Percentiles rank a stretch among this genome's conserved stretches.
phyloP scores from a whole-genome alignment of 2,113 vertebrate species.

The Bungarus multicinctus region DNA sequence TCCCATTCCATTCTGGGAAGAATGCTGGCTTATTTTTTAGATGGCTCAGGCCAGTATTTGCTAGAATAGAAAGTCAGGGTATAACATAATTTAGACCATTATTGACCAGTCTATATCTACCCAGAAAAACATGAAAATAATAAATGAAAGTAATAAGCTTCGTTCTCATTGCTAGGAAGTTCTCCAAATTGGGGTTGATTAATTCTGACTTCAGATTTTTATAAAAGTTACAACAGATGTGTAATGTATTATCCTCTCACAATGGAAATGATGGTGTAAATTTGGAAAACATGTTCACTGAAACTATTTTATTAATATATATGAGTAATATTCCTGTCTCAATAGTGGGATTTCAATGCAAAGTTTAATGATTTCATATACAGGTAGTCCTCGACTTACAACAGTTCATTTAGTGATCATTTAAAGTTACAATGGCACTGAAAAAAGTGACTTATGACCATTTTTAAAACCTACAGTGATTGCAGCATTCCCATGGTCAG shows the following conservation, averaged over 20 bases:
- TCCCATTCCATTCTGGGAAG: background rate
- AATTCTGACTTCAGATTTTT: background rate
- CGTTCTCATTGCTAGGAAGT: background rate
- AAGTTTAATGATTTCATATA: background rate
- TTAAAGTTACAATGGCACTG: too few relatives aligned
- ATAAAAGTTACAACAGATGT: background rate
- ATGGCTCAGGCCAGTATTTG: background rate
- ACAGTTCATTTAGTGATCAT: too few relatives aligned
- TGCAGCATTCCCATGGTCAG: too few relatives aligned
- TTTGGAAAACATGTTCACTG: background rate
- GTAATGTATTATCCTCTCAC: background rate
- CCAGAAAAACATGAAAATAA: background rate
- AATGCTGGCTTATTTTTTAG: background rate
- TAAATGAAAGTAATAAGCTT: background rate
- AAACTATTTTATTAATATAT: background rate
- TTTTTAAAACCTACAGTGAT: too few relatives aligned
- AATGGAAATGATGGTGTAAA: background rate
- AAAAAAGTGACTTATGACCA: too few relatives aligned
- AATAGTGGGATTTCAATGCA: background rate
- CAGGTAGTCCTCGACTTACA: too few relatives aligned
- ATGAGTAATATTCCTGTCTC: background rate
- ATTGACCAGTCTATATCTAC: background rate
- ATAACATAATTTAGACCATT: background rate
- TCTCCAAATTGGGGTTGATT: background rate
- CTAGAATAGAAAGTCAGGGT: background rate